Percentiles rank a stretch among this genome's conserved stretches.
phyloP scores from a whole-genome alignment of 2,113 vertebrate genomes.

The Stercorarius parasiticus region DNA sequence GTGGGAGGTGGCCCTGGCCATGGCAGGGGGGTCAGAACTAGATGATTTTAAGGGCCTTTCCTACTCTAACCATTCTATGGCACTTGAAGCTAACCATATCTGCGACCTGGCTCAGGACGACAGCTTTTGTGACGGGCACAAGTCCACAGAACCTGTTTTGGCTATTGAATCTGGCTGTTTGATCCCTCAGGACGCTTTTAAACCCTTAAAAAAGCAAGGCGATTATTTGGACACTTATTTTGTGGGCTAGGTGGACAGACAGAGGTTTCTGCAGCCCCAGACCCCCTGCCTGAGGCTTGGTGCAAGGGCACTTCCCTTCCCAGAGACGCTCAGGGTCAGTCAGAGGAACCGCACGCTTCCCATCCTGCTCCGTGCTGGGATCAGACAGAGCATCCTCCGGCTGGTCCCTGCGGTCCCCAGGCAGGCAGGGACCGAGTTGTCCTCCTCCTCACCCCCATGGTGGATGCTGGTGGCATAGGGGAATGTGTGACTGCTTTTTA shows the following conservation, averaged over 20 bases:
- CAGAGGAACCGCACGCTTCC: fast-evolving
- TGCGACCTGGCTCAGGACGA: background rate
- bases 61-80: background rate
- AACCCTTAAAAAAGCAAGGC: background rate
- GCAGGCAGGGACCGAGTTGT: background rate
- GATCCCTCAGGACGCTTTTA: background rate
- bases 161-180: background rate
- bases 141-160: background rate
- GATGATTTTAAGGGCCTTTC: background rate
- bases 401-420: fast-evolving
- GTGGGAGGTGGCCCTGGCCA: background rate
- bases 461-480: background rate
- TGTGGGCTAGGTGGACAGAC: background rate
- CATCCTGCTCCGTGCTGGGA: background rate
- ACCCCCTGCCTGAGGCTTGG: background rate
- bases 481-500: background rate
- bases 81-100: background rate
- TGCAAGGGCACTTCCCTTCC: background rate
- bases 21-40: background rate
- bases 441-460: fast-evolving
- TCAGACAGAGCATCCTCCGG: too few species aligned
- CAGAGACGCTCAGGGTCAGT: background rate
- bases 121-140: background rate
- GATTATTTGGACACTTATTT: background rate
- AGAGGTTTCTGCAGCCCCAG: background rate